A percentile compares a stretch with the other conserved stretches of the same genome.
Conservation (phyloP, 2,797 vertebrate genomes). For the Percopsis omiscomaycus region DNA sequence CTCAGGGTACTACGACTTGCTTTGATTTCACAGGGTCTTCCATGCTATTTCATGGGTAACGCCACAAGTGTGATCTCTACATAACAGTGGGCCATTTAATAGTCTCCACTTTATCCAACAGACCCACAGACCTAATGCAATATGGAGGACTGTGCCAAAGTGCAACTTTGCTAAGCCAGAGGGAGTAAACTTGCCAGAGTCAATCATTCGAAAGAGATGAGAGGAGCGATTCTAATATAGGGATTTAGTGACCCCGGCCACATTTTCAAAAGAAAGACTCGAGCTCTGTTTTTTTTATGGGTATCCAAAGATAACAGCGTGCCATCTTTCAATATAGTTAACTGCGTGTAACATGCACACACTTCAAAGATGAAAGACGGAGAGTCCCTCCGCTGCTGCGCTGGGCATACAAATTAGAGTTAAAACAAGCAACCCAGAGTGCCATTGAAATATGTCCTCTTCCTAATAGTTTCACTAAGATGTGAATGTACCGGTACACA, state of each 20-base stretch:
- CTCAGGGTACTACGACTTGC: slow-evolving; percentile 18
- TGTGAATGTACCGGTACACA: neutral
- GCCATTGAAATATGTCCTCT: neutral
- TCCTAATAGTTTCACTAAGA: neutral
- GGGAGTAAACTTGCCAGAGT: slow-evolving; percentile 10
- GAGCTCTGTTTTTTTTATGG: neutral
- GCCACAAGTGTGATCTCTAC: slow-evolving; percentile 11
- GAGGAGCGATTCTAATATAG: slow-evolving; percentile 10
- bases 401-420: slow-evolving; percentile 5
- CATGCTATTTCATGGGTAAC: neutral
- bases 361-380: too few species aligned
- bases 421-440: slow-evolving; percentile 11
- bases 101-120: slow-evolving; percentile 13
- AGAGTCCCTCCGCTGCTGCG: slow-evolving; percentile 11
- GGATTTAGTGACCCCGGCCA: neutral
- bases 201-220: slow-evolving; percentile 17
- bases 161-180: slow-evolving; percentile 7
- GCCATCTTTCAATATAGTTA: neutral
- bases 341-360: slow-evolving; percentile 9
- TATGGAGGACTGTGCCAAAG: slow-evolving; percentile 3
- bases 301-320: neutral
- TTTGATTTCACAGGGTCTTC: slow-evolving; percentile 6
- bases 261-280: too few species aligned
- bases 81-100: slow-evolving; percentile 6
- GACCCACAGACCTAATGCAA: neutral